Base-by-base conservation (phyloP, 2,797 vertebrate genomes). In the Oryzias dopingdopingensis region DNA sequence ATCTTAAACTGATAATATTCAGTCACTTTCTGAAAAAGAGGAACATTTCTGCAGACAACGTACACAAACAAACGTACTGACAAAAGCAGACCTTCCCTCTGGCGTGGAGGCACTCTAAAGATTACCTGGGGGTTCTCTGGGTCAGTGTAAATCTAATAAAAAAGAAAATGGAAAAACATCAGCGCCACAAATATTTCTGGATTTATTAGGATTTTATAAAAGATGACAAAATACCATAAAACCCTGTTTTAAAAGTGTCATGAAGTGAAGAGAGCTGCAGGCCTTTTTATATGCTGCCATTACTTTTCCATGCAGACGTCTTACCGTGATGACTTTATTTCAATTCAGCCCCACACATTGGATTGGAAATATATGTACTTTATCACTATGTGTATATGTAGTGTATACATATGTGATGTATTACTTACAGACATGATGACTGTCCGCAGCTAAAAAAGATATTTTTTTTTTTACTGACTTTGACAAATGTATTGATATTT, bases 1-100 rank as follows among this genome's bases (percentile, higher is more conserved):
- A 99, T 93, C 84, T 89, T 94, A 85, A 99, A 99, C 77, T 96
- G 94, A 82, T 99, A 99, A 80, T 90, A 94, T 82, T 99, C 97
- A n/a, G 95, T 97, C 79, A 98, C 88, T 44, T 90, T 94, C 97
- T 99, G 88, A 80, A 93, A 63, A 17, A 63, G 22, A 62, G 60
- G 14, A 58, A 2, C 52, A 16, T 14, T 17, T 17, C 6, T 49
- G 7, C 43, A 4, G 5, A 42, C 50, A 10, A 54, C 15, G 55
- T 1, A 23, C 0, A 10, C 12, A 43, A 14, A 59, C 41, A 20
- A 51, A 29, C 29, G 23, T 22, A 20, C 4, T 16, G 32, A 12
- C 20, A 22, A 23, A 13, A 37, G 17, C 2, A 17, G 2, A 46
- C 14, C 44, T 20, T 18, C 7, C n/a, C 14, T 22, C 16, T 22